Percentiles rank a stretch among this genome's conserved stretches.
phyloP scores from a whole-genome alignment of 2,888 invertebrate species.

The Trichogramma dendrolimi region DNA sequence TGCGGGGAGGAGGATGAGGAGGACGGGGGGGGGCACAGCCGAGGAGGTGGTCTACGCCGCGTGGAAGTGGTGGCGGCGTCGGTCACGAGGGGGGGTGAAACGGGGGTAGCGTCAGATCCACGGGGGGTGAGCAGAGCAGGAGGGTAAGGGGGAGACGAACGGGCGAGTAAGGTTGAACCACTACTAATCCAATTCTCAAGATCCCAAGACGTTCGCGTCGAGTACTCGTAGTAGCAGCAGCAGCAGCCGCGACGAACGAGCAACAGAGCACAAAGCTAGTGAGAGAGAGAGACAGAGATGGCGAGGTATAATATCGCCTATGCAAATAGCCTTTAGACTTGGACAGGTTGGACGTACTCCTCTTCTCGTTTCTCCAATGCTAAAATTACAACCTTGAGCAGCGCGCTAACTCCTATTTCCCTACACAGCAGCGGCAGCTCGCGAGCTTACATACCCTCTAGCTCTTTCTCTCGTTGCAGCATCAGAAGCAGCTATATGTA shows the following conservation, averaged over 20 bases:
- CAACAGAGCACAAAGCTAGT: constrained; percentile 3
- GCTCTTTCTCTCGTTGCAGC: too few relatives aligned
- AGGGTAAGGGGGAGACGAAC: constrained; percentile 16
- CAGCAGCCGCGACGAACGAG: constrained; percentile 12
- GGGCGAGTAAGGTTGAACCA: constrained; percentile 43
- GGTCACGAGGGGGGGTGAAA: too few relatives aligned
- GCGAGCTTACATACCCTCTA: too few relatives aligned
- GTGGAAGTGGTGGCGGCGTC: too few relatives aligned
- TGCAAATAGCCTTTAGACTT: constrained; percentile 52
- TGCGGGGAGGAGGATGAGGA: too few relatives aligned
- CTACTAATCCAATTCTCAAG: constrained; percentile 52
- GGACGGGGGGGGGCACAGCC: too few relatives aligned
- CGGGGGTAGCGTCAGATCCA: too few relatives aligned
- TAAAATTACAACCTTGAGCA: constrained; percentile 29
- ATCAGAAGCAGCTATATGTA: background rate
- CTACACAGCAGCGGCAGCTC: too few relatives aligned
- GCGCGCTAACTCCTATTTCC: constrained; percentile 17
- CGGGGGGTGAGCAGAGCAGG: background rate
- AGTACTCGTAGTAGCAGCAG: constrained; percentile 7
- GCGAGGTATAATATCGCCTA: constrained; percentile 51
- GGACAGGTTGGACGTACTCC: constrained; percentile 49
- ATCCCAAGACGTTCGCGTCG: constrained; percentile 45
- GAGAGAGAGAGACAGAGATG: constrained; percentile 26
- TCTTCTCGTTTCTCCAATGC: constrained; percentile 15
- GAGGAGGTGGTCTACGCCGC: too few relatives aligned